A percentile compares a stretch with the other conserved stretches of the same genome.
Evolutionary conservation across 2,113 vertebrate genomes (phyloP).

Genomic region (Parus major): DNA sequence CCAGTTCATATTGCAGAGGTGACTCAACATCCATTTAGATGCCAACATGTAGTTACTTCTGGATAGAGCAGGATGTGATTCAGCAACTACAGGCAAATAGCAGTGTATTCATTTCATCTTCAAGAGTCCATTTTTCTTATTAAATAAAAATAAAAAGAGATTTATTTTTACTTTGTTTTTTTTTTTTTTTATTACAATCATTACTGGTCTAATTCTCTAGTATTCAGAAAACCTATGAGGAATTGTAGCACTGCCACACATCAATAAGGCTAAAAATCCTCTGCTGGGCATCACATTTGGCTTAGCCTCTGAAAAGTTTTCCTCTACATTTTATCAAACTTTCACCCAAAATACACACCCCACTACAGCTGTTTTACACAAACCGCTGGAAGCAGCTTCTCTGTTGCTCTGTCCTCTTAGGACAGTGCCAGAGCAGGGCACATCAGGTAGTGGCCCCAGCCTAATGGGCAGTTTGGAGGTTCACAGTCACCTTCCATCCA

Average conservation of each 20-base stretch:
- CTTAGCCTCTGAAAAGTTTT: neutral
- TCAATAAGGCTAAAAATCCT: neutral
- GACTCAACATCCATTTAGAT: constrained; percentile 27
- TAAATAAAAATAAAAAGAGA: neutral
- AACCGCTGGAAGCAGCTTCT: neutral
- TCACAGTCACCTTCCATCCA: neutral
- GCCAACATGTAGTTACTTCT: constrained; percentile 19
- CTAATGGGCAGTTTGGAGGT: neutral
- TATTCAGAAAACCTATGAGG: neutral
- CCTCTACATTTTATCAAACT: neutral
- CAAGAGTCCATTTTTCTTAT: neutral
- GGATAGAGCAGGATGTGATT: constrained; percentile 39
- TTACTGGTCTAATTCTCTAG: neutral
- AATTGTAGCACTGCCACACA: neutral
- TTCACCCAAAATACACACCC: neutral
- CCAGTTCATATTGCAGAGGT: neutral
- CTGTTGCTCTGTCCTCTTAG: neutral
- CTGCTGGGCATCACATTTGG: neutral
- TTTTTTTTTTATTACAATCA: neutral
- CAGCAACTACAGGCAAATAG: neutral
- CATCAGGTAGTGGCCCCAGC: neutral
- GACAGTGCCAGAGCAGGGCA: rapidly evolving
- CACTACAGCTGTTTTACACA: neutral
- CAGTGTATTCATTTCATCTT: neutral
- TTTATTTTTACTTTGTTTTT: neutral